Evolutionary conservation across 1,140 invertebrate genomes (phyloP).

Genomic region (Stenopsyche tienmushanensis): DNA sequence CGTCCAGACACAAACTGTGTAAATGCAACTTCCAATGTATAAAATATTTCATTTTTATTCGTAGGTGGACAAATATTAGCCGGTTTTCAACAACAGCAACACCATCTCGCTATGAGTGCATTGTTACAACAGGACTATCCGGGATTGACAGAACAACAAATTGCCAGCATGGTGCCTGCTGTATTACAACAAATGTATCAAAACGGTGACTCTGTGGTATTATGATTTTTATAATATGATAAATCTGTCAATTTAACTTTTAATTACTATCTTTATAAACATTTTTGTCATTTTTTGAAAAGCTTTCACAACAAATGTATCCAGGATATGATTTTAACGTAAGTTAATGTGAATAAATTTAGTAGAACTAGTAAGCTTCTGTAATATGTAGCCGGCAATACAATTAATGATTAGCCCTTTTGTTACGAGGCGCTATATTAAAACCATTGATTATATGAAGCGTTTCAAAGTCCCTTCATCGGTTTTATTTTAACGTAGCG

Average conservation of each 20-base stretch:
- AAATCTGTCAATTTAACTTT: not conserved
- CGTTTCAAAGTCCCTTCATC: too few species aligned
- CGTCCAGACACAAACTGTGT: not conserved
- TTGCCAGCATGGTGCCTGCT: constrained; percentile 49
- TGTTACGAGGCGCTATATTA: too few species aligned
- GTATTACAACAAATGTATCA: constrained; percentile 43
- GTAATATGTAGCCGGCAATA: too few species aligned
- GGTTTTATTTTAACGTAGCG: too few species aligned
- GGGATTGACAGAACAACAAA: constrained; percentile 49
- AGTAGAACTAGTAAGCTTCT: too few species aligned
- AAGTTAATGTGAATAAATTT: constrained; percentile 49
- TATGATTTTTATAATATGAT: constrained; percentile 1
- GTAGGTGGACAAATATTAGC: constrained; percentile 4
- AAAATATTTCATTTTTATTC: not conserved
- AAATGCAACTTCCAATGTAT: constrained; percentile 28
- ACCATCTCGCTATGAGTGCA: constrained; percentile 48
- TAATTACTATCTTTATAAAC: not conserved
- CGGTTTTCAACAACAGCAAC: constrained; percentile 48
- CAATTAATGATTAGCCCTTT: too few species aligned
- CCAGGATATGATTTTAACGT: constrained; percentile 57
- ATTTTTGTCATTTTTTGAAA: constrained; percentile 32
- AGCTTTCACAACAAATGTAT: constrained; percentile 50
- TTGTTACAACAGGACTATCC: constrained; percentile 52
- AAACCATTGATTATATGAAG: too few species aligned
- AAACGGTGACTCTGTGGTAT: constrained; percentile 48